Base-by-base conservation (phyloP, 1,140 invertebrate species). In the Tribolium castaneum region DNA sequence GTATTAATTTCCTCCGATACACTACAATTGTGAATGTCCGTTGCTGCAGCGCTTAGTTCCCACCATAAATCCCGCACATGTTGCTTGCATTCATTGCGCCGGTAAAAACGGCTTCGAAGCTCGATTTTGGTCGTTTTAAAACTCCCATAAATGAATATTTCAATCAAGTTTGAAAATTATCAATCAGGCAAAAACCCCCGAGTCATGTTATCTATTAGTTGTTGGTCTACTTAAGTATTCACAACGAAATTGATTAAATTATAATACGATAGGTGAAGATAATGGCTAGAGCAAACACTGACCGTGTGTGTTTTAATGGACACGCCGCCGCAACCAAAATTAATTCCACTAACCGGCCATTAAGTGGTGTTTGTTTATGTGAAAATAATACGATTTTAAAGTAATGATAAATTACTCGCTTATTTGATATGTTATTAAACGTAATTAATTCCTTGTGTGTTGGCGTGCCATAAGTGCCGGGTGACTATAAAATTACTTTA, bases 161-260 rank as follows among this genome's bases (percentile, higher is more conserved):
- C 59, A 66, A 66, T 66, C 14, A 66, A 66, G 59, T 22, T 66
- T n/a, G 25, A 66, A 66, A 66, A 66, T 66, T 66, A 66, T 66
- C 59, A 66, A 66, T 66, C 59, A 66, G n/a, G 59, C 7, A 45
- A 66, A 66, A 66, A 66, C 59, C 59, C 59, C 30, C 59, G 30
- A 66, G 59, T 66, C 59, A 66, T 66, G 30, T 66, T 66, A 66
- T 66, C 59, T 66, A 66, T 66, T 66, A 66, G 59, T 66, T 66
- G 59, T 35, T 66, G 25, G 59, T 66, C 59, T 66, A 66, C 59
- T 66, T 66, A 66, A 66, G 59, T 66, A 66, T 66, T 66, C 59
- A 66, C 59, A 66, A 34, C 59, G 59, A 66, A 66, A 66, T 66
- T 66, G 59, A 66, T 66, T 66, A 66, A 66, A 66, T 66, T 66